Percentiles rank a stretch among this genome's conserved stretches.
phyloP scores from a whole-genome alignment of 2,113 vertebrate genomes.

The Camarhynchus parvulus region DNA sequence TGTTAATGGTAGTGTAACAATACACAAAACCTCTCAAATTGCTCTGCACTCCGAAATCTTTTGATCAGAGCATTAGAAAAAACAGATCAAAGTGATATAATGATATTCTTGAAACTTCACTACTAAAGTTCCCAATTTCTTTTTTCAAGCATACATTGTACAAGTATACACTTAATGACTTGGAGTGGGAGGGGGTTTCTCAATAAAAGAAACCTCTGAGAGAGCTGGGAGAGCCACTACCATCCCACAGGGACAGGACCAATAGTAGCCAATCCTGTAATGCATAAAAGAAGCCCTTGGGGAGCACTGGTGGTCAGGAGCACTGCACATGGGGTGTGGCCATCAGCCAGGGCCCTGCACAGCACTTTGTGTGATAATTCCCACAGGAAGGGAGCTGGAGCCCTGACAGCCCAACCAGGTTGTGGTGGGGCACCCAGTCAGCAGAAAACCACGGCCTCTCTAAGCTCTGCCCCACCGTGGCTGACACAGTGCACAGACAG shows the following conservation, averaged over 20 bases:
- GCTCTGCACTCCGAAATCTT: neutral
- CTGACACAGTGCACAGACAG: neutral
- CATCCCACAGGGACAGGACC: neutral
- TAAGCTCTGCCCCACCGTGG: neutral
- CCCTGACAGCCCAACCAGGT: neutral
- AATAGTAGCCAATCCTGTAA: neutral
- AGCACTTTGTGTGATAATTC: neutral
- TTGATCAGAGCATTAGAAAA: neutral
- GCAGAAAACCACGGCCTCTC: neutral
- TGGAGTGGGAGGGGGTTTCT: neutral
- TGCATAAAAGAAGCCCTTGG: neutral
- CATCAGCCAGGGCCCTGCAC: neutral
- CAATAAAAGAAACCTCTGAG: neutral
- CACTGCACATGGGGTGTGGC: accelerated
- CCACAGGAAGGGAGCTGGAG: neutral
- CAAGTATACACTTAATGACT: neutral
- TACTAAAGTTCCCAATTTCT: neutral
- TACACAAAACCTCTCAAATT: neutral
- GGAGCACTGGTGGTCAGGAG: too few relatives aligned
- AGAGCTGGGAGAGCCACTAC: neutral
- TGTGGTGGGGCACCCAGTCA: neutral
- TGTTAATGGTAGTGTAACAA: neutral
- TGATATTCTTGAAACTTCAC: neutral
- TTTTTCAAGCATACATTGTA: neutral
- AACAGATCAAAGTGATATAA: neutral